Evolutionary conservation across 2,113 vertebrate species (phyloP).

Genomic region (Nyctibius bracteatus): DNA sequence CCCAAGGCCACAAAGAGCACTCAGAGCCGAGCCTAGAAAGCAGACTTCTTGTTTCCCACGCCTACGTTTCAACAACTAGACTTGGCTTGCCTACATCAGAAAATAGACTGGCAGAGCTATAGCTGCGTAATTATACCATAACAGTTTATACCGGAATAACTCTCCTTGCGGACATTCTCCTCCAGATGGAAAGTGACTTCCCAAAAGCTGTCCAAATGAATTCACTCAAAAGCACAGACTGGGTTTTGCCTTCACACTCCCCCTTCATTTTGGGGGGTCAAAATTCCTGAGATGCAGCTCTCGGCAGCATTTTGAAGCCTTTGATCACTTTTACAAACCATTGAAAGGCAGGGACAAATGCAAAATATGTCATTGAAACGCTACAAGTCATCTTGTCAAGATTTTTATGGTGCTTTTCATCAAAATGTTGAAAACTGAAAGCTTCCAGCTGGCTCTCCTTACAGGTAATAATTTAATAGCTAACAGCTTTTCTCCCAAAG

Average conservation of each 20-base stretch:
- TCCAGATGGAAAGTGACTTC: conserved; percentile 28
- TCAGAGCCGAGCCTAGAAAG: conserved; percentile 59
- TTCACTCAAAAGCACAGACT: background rate
- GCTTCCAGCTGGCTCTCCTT: conserved; percentile 49
- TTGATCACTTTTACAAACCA: background rate
- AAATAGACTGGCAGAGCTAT: conserved; percentile 26
- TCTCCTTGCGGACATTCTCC: background rate
- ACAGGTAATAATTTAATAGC: conserved; percentile 62
- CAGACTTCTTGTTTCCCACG: conserved; percentile 50
- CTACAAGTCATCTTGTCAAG: conserved; percentile 22
- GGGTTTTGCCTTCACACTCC: background rate
- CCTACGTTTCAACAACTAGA: conserved; percentile 48
- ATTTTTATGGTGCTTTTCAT: conserved; percentile 60
- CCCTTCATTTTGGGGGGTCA: background rate
- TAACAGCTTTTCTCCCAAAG: conserved; percentile 52
- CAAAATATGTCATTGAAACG: conserved; percentile 1
- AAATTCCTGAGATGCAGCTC: background rate
- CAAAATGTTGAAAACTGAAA: conserved; percentile 59
- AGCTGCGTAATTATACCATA: conserved; percentile 29
- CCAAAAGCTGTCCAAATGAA: background rate
- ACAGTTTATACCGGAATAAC: background rate
- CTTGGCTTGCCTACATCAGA: conserved; percentile 54
- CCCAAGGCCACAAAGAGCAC: conserved; percentile 38
- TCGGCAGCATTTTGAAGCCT: background rate
- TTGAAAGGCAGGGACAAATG: background rate